phyloP scores from a whole-genome alignment of 2,797 vertebrate genomes.

The Neoniphon sammara region DNA sequence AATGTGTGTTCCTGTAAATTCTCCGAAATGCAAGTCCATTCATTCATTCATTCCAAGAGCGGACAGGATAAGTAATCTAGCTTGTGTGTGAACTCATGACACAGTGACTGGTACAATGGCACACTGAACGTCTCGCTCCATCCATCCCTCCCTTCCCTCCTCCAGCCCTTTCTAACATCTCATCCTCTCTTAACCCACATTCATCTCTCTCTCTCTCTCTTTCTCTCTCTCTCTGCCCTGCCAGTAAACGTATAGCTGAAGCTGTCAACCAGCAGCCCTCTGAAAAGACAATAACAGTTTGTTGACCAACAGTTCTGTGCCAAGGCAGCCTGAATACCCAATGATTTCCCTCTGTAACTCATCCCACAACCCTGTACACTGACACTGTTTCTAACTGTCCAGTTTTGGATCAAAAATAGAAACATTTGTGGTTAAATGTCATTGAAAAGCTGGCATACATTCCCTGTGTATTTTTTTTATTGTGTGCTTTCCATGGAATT shows the following conservation, averaged over 20 bases:
- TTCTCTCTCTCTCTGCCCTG: conserved; percentile 4
- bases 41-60: conserved; percentile 2
- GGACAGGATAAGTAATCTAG: background rate
- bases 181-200: conserved; percentile 49
- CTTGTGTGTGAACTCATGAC: conserved; percentile 60
- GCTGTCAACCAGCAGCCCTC: conserved; percentile 31
- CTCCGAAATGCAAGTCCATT: conserved; percentile 4
- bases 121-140: conserved; percentile 38
- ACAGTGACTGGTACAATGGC: conserved; percentile 72
- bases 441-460: too few species aligned
- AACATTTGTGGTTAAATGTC: too few species aligned
- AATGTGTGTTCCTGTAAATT: background rate
- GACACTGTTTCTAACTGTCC: background rate
- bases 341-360: conserved; percentile 24
- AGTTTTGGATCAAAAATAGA: background rate
- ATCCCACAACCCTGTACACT: conserved; percentile 1
- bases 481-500: background rate
- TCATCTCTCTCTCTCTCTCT: conserved; percentile 32
- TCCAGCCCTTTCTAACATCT: conserved; percentile 23
- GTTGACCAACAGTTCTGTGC: conserved; percentile 34
- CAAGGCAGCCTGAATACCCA: conserved; percentile 23
- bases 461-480: background rate
- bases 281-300: conserved; percentile 67
- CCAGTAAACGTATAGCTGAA: conserved; percentile 36
- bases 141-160: conserved; percentile 21